phyloP scores from a whole-genome alignment of 2,113 vertebrate genomes.

The Eira barbara region DNA sequence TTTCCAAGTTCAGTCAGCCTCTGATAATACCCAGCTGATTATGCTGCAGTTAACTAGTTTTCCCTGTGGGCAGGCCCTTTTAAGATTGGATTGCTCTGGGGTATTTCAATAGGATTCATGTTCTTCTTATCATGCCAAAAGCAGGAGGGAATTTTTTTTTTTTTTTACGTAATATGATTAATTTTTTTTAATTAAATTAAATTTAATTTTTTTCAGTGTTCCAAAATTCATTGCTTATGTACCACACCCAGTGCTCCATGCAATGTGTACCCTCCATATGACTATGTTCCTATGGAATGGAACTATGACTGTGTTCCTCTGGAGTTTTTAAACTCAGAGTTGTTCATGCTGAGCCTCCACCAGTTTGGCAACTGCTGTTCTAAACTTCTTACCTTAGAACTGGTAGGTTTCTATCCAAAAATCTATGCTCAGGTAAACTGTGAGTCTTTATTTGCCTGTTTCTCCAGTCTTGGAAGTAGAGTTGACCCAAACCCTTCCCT shows the following conservation, averaged over 20 bases:
- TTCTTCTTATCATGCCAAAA: neutral
- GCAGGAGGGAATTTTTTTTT: neutral
- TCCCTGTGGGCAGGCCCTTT: neutral
- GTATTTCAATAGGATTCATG: neutral
- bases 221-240: too few species aligned
- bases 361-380: neutral
- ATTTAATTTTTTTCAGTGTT: too few species aligned
- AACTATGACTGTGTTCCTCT: too few species aligned
- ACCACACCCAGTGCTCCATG: too few species aligned
- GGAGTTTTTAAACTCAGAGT: neutral
- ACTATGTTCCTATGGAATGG: neutral
- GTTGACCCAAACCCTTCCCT: neutral
- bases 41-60: neutral
- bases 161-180: neutral
- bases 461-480: neutral
- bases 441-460: neutral
- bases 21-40: neutral
- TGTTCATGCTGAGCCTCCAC: neutral
- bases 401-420: neutral
- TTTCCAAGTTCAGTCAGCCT: neutral
- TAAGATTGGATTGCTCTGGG: neutral
- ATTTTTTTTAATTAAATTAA: too few species aligned
- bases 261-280: too few species aligned
- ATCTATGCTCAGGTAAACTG: neutral
- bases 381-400: neutral